These are phyloP conservation scores for Andrena bicolor DNA, from an alignment of 2,888 invertebrate genomes.

Conservation along the genomic window DNA sequence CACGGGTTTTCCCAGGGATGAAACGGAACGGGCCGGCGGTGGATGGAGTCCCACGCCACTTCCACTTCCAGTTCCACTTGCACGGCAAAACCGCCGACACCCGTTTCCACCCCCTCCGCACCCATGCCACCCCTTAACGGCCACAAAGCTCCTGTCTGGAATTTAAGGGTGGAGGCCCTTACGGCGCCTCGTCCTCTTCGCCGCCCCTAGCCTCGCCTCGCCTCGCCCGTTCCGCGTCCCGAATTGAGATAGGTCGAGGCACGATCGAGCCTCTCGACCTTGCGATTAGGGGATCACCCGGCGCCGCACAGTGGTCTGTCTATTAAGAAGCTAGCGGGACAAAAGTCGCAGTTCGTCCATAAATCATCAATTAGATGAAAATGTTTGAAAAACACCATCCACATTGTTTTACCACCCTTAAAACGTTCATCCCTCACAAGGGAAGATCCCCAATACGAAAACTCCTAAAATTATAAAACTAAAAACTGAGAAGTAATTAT, in stretches of 20 bases:
- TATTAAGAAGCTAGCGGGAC: too few relatives aligned
- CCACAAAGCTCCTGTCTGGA: constrained; percentile 76
- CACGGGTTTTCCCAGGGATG: constrained; percentile 84
- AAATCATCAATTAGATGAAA: too few relatives aligned
- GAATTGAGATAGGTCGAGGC: constrained; percentile 78
- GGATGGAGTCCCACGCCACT: constrained; percentile 76
- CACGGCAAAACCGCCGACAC: constrained; percentile 72
- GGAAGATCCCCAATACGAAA: too few relatives aligned
- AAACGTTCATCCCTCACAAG: too few relatives aligned
- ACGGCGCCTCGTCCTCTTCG: constrained; percentile 68
- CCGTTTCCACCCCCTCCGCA: constrained; percentile 53
- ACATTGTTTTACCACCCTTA: too few relatives aligned
- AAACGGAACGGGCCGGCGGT: constrained; percentile 77
- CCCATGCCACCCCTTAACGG: constrained; percentile 70
- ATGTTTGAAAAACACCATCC: too few relatives aligned
- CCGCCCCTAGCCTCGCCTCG: constrained; percentile 9
- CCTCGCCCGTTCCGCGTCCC: constrained; percentile 43
- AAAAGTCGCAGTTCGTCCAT: too few relatives aligned
- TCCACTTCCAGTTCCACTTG: constrained; percentile 66
- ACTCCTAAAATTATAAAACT: too few relatives aligned
- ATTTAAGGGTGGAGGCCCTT: constrained; percentile 80
- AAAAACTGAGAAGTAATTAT: too few relatives aligned
- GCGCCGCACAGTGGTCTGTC: too few relatives aligned
- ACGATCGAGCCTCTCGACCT: constrained; percentile 78
- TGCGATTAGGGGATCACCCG: constrained; percentile 65